These are phyloP conservation scores for Calcarius lapponicus DNA, from an alignment of 2,797 vertebrate species.

Conservation along the genomic window DNA sequence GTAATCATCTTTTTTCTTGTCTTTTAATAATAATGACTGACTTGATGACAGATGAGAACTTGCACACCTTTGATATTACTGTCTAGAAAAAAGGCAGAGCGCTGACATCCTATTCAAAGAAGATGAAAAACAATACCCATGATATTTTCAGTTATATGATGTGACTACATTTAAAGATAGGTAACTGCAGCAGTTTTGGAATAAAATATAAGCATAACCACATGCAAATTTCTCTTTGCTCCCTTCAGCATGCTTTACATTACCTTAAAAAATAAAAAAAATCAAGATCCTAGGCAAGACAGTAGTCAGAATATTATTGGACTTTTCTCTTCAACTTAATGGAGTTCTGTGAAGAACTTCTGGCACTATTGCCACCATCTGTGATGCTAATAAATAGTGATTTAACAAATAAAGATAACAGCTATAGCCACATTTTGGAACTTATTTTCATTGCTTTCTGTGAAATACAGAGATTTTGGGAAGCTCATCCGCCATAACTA, in stretches of 20 bases:
- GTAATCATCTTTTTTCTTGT: constrained; percentile 30
- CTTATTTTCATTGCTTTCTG: constrained; percentile 3
- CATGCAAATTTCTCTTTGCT: constrained; percentile 47
- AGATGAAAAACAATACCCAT: neutral
- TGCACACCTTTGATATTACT: neutral
- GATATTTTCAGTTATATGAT: constrained; percentile 29
- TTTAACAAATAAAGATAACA: constrained; percentile 31
- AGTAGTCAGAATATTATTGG: constrained; percentile 29
- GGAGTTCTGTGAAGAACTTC: neutral
- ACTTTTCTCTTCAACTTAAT: constrained; percentile 20
- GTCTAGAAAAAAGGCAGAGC: neutral
- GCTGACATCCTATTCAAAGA: neutral
- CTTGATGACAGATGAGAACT: constrained; percentile 1
- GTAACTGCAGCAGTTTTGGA: neutral
- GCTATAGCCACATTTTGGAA: neutral
- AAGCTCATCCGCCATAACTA: constrained; percentile 21
- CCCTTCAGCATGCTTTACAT: constrained; percentile 44
- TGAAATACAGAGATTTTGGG: constrained; percentile 4
- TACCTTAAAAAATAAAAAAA: constrained; percentile 31
- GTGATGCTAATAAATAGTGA: constrained; percentile 1
- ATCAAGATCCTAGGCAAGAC: constrained; percentile 5
- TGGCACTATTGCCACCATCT: neutral
- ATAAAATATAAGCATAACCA: constrained; percentile 42
- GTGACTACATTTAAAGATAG: constrained; percentile 29
- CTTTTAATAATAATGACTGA: neutral